Evolutionary conservation across 2,113 vertebrate species (phyloP).

Genomic region (Pterocles burchelli): DNA sequence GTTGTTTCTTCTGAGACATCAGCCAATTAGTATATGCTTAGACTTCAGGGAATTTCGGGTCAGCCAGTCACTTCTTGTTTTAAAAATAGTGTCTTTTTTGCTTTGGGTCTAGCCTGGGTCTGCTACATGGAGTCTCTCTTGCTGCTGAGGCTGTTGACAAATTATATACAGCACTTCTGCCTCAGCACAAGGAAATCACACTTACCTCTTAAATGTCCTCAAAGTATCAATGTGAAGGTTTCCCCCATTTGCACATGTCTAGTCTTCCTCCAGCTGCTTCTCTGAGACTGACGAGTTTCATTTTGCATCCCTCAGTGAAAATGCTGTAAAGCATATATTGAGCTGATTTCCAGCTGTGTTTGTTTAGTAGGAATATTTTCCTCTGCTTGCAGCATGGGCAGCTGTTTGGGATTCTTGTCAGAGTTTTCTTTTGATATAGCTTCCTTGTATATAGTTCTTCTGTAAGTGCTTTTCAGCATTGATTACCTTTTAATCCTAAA

Average conservation of each 20-base stretch:
- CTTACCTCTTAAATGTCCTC: not conserved
- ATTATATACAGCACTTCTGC: not conserved
- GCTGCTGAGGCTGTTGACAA: not conserved
- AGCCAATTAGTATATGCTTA: not conserved
- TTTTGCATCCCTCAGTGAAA: conserved; percentile 20
- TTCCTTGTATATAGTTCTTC: not conserved
- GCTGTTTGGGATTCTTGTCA: not conserved
- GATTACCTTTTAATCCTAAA: not conserved
- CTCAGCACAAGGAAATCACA: not conserved
- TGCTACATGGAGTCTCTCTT: not conserved
- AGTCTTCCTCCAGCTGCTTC: not conserved
- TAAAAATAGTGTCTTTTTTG: not conserved
- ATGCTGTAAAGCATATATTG: not conserved
- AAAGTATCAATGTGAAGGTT: not conserved
- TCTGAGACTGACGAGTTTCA: conserved; percentile 7
- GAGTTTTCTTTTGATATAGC: conserved; percentile 9
- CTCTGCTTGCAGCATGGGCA: not conserved
- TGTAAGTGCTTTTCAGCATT: not conserved
- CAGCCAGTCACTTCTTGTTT: not conserved
- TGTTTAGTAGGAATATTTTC: conserved; percentile 17
- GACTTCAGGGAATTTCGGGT: not conserved
- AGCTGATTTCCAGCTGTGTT: conserved; percentile 39
- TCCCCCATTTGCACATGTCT: not conserved
- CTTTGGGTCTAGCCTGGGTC: not conserved
- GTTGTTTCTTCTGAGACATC: not conserved